Evolutionary conservation across 2,113 vertebrate species (phyloP), one percentile per base, ranked within the genome.

Genomic region (Bolborhynchus lineola): DNA sequence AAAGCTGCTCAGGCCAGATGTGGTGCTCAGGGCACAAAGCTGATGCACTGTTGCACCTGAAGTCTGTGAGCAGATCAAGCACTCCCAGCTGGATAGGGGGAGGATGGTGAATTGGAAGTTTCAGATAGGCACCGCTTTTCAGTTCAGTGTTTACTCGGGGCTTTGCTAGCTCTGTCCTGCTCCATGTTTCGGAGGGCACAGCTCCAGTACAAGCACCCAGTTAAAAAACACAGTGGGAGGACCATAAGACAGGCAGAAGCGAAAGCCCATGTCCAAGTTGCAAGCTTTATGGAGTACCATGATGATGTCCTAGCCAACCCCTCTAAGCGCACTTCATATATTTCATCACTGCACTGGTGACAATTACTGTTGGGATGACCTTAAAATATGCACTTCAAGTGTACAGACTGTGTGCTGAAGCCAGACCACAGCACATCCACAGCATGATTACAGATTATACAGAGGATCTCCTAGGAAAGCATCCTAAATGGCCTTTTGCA

Each of bases 21-120:
- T 0, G 0, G 13, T 33, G 10, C 57, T 74, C 59, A 47, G 42
- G 24, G 35, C 26, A 25, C 25, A 71, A 50, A 70, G 29, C 13
- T 86, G 24, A 41, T 77, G 39, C 75, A 62, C 37, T 13, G 44
- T 65, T 72, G 37, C 80, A 5, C 33, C 49, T 57, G 5, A 65
- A 57, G 10, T 5, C 52, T 42, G 21, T 0, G 1, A 83, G 59
- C 29, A 86, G 50, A 42, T 46, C 42, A 50, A 90, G 25, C 0
- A 2, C 17, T 39, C 37, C 37, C 35, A 50, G 53, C 11, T n/a
- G 35, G 75, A 19, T 33, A 14, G n/a, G 24, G 44, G 28, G 46
- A 76, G n/a, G n/a, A 42, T 17, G n/a, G 23, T 52, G 70, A 87
- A 70, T 16, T 65, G 53, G 41, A 71, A 93, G 15, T 55, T 24